Conservation (phyloP, 2,888 invertebrate species). For the Xanthia icteritia region DNA sequence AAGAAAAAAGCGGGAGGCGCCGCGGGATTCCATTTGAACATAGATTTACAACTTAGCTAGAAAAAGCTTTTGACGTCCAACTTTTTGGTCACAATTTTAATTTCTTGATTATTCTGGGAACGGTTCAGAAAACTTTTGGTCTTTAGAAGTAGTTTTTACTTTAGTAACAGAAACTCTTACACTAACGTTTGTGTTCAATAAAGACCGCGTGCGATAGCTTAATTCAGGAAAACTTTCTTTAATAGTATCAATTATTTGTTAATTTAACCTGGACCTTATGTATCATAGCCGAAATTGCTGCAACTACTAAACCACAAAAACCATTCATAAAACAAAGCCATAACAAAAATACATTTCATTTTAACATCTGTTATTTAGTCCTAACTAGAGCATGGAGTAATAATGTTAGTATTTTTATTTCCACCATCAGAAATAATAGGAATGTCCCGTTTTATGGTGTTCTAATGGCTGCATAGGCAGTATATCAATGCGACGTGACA, state of each 20-base stretch:
- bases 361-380: background rate
- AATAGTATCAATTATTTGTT: background rate
- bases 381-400: background rate
- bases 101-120: background rate
- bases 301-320: background rate
- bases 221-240: background rate
- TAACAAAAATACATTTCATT: conserved; percentile 11
- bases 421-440: conserved; percentile 20
- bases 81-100: conserved; percentile 34
- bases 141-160: background rate
- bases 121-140: too few species aligned
- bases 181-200: background rate
- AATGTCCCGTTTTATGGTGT: conserved; percentile 56
- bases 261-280: too few species aligned
- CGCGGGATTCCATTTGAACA: conserved; percentile 55
- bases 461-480: conserved; percentile 52
- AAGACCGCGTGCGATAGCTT: background rate
- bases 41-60: conserved; percentile 60
- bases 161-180: background rate
- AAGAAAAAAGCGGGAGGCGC: conserved; percentile 57
- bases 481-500: conserved; percentile 60
- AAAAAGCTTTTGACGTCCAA: conserved; percentile 43
- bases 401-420: conserved; percentile 9
- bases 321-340: background rate
- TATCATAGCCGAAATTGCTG: too few species aligned